Evolutionary conservation across 2,113 vertebrate genomes (phyloP).

Genomic region (Epinephelus moara): DNA sequence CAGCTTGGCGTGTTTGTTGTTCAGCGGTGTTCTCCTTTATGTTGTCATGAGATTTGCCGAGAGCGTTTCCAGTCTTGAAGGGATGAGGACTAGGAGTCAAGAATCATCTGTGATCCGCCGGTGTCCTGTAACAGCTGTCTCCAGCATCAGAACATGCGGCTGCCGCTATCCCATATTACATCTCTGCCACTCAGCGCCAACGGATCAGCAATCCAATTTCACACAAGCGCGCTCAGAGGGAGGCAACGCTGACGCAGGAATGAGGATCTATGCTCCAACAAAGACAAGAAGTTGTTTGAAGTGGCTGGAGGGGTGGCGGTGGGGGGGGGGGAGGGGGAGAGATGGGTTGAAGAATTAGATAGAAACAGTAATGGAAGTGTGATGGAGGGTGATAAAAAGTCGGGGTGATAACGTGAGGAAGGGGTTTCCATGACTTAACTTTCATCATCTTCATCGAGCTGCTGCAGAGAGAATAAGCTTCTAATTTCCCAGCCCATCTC

Average conservation of each 20-base stretch:
- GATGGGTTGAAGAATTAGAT: slow-evolving; percentile 22
- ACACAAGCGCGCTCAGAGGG: slow-evolving; percentile 79
- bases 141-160: slow-evolving; percentile 61
- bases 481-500: slow-evolving; percentile 20
- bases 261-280: slow-evolving; percentile 70
- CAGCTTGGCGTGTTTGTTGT: slow-evolving; percentile 12
- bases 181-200: slow-evolving; percentile 82
- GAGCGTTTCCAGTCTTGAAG: slow-evolving; percentile 49
- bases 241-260: slow-evolving; percentile 61
- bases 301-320: slow-evolving; percentile 43
- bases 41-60: slow-evolving; percentile 57
- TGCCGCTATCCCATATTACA: slow-evolving; percentile 81
- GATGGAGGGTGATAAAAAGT: slow-evolving; percentile 47
- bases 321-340: neutral
- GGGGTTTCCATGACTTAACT: slow-evolving; percentile 27
- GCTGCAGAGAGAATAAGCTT: slow-evolving; percentile 22
- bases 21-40: slow-evolving; percentile 19
- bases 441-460: slow-evolving; percentile 6
- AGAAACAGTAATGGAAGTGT: slow-evolving; percentile 52
- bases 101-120: slow-evolving; percentile 63
- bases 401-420: neutral
- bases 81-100: slow-evolving; percentile 56
- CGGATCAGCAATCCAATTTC: slow-evolving; percentile 87
- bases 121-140: slow-evolving; percentile 76
- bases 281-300: slow-evolving; percentile 72